Percentiles rank a stretch among this genome's conserved stretches.
phyloP scores from a whole-genome alignment of 2,113 vertebrate species.

The Anoura caudifer region DNA sequence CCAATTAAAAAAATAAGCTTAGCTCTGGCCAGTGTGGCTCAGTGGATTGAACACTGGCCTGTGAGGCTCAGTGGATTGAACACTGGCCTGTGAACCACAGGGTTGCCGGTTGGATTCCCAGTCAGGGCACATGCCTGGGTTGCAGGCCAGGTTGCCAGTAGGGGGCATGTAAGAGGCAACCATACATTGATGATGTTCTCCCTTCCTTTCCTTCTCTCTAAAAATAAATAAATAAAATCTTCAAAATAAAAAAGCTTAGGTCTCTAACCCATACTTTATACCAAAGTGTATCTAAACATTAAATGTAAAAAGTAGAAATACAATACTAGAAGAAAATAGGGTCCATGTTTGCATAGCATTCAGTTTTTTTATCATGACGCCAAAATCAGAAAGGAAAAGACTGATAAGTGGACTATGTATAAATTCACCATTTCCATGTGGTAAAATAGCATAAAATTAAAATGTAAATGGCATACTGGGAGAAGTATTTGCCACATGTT shows the following conservation, averaged over 20 bases:
- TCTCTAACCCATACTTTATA: background rate
- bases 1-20: background rate
- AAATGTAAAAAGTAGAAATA: conserved; percentile 5
- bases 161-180: too few relatives aligned
- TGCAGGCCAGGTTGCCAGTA: too few relatives aligned
- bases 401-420: background rate
- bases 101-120: too few relatives aligned
- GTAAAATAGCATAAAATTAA: background rate
- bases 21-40: background rate
- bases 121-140: too few relatives aligned
- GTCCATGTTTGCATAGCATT: background rate
- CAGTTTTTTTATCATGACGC: background rate
- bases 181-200: too few relatives aligned
- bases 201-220: too few relatives aligned
- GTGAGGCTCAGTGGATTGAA: too few relatives aligned
- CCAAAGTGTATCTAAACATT: background rate
- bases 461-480: conserved; percentile 6
- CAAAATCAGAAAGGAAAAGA: conserved; percentile 8
- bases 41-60: too few relatives aligned
- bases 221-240: too few relatives aligned
- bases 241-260: background rate
- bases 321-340: conserved; percentile 20
- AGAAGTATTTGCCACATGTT: background rate
- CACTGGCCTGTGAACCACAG: too few relatives aligned
- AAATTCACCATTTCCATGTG: background rate